These are phyloP conservation scores for Stictocephala bisonia DNA, from an alignment of 2,888 invertebrate genomes.

Conservation along the genomic window DNA sequence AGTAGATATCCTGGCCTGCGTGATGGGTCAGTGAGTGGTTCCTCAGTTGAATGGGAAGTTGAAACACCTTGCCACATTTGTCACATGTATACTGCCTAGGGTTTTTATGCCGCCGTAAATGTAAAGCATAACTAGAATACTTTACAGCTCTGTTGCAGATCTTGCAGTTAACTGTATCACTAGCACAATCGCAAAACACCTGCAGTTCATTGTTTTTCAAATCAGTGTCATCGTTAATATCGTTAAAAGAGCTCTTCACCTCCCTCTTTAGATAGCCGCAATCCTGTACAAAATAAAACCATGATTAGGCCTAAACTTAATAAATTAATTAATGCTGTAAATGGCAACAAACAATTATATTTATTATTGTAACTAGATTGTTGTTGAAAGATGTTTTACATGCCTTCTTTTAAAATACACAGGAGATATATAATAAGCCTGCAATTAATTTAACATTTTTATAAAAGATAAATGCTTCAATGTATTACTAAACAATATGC, in stretches of 20 bases:
- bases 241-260: neutral
- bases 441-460: too few relatives aligned
- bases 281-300: neutral
- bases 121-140: neutral
- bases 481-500: too few relatives aligned
- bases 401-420: too few relatives aligned
- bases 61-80: slow-evolving; percentile 24
- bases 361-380: too few relatives aligned
- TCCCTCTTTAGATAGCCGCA: neutral
- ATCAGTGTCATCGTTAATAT: neutral
- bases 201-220: neutral
- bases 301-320: too few relatives aligned
- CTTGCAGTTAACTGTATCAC: neutral
- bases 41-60: slow-evolving; percentile 1
- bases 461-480: too few relatives aligned
- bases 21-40: neutral
- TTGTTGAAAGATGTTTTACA: too few relatives aligned
- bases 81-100: neutral
- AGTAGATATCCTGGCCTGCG: slow-evolving; percentile 7
- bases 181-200: neutral
- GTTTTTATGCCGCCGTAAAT: neutral
- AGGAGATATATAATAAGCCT: too few relatives aligned
- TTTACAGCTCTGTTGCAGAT: neutral
- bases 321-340: too few relatives aligned
- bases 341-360: too few relatives aligned